A percentile compares a stretch with the other conserved stretches of the same genome.
These are phyloP conservation scores for Acholoe squamosa DNA, from an alignment of 2,888 invertebrate species.

Conservation along the genomic window DNA sequence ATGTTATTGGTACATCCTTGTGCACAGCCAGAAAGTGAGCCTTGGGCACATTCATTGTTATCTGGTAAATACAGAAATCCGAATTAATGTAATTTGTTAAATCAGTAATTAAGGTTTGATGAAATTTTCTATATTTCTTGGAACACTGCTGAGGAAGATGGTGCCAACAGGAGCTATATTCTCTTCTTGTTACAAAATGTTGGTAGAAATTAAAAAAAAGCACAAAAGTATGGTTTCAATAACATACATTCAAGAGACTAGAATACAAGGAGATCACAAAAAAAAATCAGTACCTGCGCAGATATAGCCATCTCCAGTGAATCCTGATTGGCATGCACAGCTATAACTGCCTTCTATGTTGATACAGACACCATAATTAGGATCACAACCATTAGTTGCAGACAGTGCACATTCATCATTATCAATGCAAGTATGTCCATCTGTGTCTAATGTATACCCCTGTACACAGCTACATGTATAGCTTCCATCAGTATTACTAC, in stretches of 20 bases:
- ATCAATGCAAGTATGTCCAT: constrained; percentile 66
- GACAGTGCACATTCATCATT: constrained; percentile 72
- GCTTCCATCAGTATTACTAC: constrained; percentile 70
- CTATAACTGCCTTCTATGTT: constrained; percentile 68
- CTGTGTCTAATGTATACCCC: constrained; percentile 66
- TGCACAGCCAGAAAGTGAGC: constrained; percentile 70
- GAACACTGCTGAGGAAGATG: no score
- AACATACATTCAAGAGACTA: no score
- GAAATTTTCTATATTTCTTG: no score
- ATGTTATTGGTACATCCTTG: constrained; percentile 73
- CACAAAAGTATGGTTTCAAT: no score
- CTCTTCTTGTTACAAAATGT: no score
- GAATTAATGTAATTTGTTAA: no score
- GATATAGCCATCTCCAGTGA: constrained; percentile 73
- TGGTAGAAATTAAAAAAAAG: no score
- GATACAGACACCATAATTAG: constrained; percentile 70
- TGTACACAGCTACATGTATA: constrained; percentile 70
- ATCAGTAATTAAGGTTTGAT: no score
- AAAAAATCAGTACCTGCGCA: constrained; percentile 71
- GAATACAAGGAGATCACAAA: no score
- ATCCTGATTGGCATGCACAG: constrained; percentile 72
- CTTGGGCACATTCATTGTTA: constrained; percentile 71
- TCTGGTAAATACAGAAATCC: background rate
- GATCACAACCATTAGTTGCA: constrained; percentile 71
- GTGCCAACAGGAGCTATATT: no score